phyloP scores from a whole-genome alignment of 2,888 invertebrate genomes.

The Sinelater perroti region DNA sequence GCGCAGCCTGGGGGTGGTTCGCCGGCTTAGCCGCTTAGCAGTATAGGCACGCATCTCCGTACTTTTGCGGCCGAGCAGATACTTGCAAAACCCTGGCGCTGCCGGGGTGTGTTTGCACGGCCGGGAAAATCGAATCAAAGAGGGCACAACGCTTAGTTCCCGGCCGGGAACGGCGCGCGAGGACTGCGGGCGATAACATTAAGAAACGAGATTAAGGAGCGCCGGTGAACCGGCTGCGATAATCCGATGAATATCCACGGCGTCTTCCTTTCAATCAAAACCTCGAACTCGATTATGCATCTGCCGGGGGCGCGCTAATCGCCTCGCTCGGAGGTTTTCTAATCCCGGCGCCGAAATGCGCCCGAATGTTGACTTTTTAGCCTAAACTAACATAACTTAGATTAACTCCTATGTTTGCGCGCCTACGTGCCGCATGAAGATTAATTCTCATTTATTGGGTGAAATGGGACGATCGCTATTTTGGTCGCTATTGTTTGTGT shows the following conservation, averaged over 20 bases:
- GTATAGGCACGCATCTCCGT: too few species aligned
- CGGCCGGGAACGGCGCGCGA: constrained; percentile 1
- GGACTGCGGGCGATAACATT: constrained; percentile 9
- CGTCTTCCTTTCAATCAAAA: constrained; percentile 14
- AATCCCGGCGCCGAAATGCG: background rate
- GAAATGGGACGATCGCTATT: too few species aligned
- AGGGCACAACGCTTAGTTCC: background rate
- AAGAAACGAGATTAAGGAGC: constrained; percentile 10
- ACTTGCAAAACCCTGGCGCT: too few species aligned
- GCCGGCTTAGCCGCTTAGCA: too few species aligned
- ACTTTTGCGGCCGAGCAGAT: too few species aligned
- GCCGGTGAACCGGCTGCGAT: constrained; percentile 9
- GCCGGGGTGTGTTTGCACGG: too few species aligned
- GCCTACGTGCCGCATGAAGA: too few species aligned
- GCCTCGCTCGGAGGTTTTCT: constrained; percentile 7
- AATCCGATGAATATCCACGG: constrained; percentile 15
- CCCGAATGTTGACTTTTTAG: constrained; percentile 9
- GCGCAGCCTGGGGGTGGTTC: too few species aligned
- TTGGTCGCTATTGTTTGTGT: too few species aligned
- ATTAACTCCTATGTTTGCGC: constrained; percentile 3
- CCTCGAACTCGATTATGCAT: constrained; percentile 15
- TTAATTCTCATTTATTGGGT: too few species aligned
- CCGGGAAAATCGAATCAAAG: constrained; percentile 2
- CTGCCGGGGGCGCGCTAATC: constrained; percentile 7
- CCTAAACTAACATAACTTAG: constrained; percentile 11